phyloP scores from a whole-genome alignment of 2,797 vertebrate genomes.

The Zalophus californianus region DNA sequence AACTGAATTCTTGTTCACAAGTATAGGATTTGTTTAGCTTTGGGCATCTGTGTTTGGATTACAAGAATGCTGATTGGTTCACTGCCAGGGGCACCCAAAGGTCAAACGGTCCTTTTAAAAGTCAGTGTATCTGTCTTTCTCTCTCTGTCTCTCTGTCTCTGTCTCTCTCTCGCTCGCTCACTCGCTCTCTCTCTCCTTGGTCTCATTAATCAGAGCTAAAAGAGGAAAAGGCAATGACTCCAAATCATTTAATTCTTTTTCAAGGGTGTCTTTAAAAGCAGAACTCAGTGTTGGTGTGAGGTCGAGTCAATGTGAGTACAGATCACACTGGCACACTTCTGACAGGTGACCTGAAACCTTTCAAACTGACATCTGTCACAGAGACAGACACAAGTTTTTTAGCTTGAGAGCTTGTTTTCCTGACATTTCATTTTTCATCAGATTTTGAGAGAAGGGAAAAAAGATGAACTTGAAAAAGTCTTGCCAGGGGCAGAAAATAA shows the following conservation, averaged over 20 bases:
- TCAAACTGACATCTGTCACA: conserved; percentile 95
- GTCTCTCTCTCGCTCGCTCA: conserved; percentile 83
- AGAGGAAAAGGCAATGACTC: conserved; percentile 88
- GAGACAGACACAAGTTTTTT: conserved; percentile 91
- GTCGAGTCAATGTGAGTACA: conserved; percentile 88
- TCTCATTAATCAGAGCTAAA: conserved; percentile 89
- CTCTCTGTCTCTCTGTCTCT: conserved; percentile 59
- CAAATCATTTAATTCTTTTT: conserved; percentile 88
- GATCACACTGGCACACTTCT: conserved; percentile 90
- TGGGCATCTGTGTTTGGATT: conserved; percentile 98
- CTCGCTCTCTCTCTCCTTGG: conserved; percentile 82
- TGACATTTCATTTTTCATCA: conserved; percentile 94
- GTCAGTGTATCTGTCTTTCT: conserved; percentile 81
- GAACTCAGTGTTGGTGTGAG: conserved; percentile 88
- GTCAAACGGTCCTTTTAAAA: conserved; percentile 96
- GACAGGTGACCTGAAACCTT: conserved; percentile 93
- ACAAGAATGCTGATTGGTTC: conserved; percentile 97
- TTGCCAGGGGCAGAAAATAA: conserved; percentile 91
- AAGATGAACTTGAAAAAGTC: conserved; percentile 91
- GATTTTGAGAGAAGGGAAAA: conserved; percentile 89
- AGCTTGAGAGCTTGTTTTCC: conserved; percentile 91
- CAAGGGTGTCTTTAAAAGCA: conserved; percentile 88
- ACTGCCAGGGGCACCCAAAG: conserved; percentile 94
- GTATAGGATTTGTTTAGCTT: conserved; percentile 95
- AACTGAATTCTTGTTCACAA: conserved; percentile 91